Evolutionary conservation across 2,797 vertebrate genomes (phyloP).

Genomic region (Gobio occitaniae): DNA sequence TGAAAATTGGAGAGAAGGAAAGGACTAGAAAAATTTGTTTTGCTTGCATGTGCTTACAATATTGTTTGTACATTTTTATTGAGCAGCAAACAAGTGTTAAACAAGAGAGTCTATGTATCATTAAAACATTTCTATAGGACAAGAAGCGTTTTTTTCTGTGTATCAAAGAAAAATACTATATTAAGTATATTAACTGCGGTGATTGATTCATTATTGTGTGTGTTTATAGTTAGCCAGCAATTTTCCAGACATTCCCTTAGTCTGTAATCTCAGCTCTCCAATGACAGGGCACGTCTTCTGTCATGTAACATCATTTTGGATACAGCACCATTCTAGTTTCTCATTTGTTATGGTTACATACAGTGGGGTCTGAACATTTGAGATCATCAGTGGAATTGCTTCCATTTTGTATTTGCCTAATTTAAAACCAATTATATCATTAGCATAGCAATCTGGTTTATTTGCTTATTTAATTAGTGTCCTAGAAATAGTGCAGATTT

Average conservation of each 20-base stretch:
- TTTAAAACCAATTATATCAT: not conserved
- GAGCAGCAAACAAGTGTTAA: not conserved
- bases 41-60: too few species aligned
- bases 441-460: not conserved
- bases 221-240: not conserved
- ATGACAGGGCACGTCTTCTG: slow-evolving; percentile 2
- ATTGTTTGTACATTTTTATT: not conserved
- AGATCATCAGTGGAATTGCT: not conserved
- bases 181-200: slow-evolving; percentile 32
- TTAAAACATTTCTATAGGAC: not conserved
- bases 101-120: not conserved
- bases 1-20: not conserved
- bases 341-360: slow-evolving; percentile 6
- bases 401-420: not conserved
- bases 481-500: not conserved
- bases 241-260: not conserved
- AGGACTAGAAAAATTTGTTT: not conserved
- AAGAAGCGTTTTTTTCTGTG: not conserved
- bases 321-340: not conserved
- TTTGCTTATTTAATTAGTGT: not conserved
- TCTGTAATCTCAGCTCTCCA: not conserved
- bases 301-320: not conserved
- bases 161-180: not conserved
- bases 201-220: slow-evolving; percentile 24
- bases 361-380: not conserved